These are phyloP conservation scores for Patella ulyssiponensis DNA, from an alignment of 2,888 invertebrate genomes.

Conservation along the genomic window DNA sequence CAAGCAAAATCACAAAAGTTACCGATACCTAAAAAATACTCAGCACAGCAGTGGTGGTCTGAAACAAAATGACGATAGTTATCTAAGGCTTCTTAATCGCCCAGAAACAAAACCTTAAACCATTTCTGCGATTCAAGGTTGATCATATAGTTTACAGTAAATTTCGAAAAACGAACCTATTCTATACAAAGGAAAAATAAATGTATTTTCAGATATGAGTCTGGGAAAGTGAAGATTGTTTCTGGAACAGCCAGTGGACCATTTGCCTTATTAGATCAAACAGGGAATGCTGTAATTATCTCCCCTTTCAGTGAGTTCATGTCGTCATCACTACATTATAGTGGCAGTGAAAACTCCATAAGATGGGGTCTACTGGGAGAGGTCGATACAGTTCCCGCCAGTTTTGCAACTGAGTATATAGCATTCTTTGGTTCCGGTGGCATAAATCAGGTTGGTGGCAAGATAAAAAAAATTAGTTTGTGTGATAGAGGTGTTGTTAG, in stretches of 20 bases:
- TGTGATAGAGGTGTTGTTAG: background rate
- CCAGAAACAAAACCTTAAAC: too few relatives aligned
- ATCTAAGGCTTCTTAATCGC: too few relatives aligned
- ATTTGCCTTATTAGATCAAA: background rate
- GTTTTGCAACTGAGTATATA: background rate
- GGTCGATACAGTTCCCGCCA: background rate
- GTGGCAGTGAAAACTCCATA: conserved; percentile 15
- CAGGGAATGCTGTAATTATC: background rate
- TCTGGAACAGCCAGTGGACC: background rate
- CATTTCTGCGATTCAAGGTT: too few relatives aligned
- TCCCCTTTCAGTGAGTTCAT: background rate
- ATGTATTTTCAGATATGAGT: background rate
- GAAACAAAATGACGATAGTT: too few relatives aligned
- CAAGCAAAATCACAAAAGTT: too few relatives aligned
- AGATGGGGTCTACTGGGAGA: background rate
- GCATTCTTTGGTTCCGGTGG: background rate
- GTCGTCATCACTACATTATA: background rate
- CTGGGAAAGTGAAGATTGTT: background rate
- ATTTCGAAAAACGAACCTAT: too few relatives aligned
- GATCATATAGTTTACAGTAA: too few relatives aligned
- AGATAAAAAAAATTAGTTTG: background rate
- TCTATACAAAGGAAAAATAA: too few relatives aligned
- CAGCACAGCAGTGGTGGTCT: too few relatives aligned
- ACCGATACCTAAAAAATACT: too few relatives aligned
- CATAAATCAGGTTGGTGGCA: background rate